Conservation (phyloP, 2,113 vertebrate species). For the Crocuta crocuta region DNA sequence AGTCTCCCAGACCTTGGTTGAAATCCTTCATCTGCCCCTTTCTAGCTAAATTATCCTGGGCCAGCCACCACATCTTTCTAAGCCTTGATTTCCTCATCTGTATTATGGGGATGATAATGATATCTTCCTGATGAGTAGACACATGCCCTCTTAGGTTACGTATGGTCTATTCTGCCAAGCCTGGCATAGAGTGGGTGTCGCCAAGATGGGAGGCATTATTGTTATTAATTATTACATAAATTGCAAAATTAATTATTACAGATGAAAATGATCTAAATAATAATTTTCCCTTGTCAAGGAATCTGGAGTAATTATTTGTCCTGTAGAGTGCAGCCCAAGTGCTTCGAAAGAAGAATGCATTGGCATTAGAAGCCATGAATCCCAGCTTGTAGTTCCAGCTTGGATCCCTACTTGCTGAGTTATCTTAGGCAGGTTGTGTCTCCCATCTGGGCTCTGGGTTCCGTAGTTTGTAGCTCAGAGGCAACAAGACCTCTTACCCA, state of each 20-base stretch:
- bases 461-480: not conserved
- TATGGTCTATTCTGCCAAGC: not conserved
- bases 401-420: not conserved
- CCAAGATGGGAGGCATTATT: too few species aligned
- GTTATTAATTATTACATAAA: not conserved
- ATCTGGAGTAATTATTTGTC: not conserved
- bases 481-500: not conserved
- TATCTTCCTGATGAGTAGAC: not conserved
- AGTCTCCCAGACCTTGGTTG: not conserved
- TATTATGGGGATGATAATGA: not conserved
- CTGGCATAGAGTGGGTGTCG: not conserved
- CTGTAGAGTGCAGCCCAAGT: not conserved
- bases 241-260: too few species aligned
- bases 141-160: rapidly evolving
- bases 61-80: not conserved
- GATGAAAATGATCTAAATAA: too few species aligned
- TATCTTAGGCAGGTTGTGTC: not conserved
- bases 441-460: not conserved
- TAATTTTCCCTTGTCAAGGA: not conserved
- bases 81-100: not conserved
- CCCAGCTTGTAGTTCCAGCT: not conserved
- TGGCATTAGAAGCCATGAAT: rapidly evolving
- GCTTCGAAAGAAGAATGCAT: rapidly evolving
- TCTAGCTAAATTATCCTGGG: not conserved
- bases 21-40: not conserved